Percentiles rank a stretch among this genome's conserved stretches.
Evolutionary conservation across 2,797 vertebrate genomes (phyloP).

Genomic region (Oreochromis mossambicus): DNA sequence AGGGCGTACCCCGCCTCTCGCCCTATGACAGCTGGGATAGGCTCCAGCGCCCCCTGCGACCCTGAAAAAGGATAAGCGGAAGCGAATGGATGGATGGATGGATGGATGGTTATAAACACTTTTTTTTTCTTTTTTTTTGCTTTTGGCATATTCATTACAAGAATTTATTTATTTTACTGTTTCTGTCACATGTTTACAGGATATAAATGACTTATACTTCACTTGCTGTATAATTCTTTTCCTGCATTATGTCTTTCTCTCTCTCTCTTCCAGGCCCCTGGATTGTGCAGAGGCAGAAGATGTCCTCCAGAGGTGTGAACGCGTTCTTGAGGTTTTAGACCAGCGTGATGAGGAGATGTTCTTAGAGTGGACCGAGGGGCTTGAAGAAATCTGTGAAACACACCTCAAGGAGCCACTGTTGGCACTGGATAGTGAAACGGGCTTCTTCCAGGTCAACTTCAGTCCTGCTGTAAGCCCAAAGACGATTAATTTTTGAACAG

Average conservation of each 20-base stretch:
- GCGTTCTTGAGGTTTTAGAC: conserved; percentile 71
- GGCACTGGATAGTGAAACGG: conserved; percentile 50
- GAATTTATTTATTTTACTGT: not conserved
- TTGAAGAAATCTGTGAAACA: conserved; percentile 67
- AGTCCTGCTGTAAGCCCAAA: conserved; percentile 69
- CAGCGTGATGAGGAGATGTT: conserved; percentile 69
- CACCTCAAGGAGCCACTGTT: conserved; percentile 73
- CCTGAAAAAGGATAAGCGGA: too few relatives aligned
- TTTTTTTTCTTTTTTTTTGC: not conserved
- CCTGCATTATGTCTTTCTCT: not conserved
- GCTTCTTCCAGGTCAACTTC: conserved; percentile 75
- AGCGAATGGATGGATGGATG: too few relatives aligned
- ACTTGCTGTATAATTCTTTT: not conserved
- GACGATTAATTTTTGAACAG: not conserved
- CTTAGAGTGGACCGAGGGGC: conserved; percentile 66
- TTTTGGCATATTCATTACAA: not conserved
- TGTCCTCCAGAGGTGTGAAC: conserved; percentile 75
- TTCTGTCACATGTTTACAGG: not conserved
- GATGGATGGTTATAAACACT: too few relatives aligned
- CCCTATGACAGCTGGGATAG: too few relatives aligned
- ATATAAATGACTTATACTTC: not conserved
- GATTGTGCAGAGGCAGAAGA: conserved; percentile 66
- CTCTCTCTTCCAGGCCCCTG: conserved; percentile 55
- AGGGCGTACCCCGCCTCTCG: too few relatives aligned
- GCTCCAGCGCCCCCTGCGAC: too few relatives aligned